phyloP scores from a whole-genome alignment of 2,797 vertebrate species.

The Betta splendens region DNA sequence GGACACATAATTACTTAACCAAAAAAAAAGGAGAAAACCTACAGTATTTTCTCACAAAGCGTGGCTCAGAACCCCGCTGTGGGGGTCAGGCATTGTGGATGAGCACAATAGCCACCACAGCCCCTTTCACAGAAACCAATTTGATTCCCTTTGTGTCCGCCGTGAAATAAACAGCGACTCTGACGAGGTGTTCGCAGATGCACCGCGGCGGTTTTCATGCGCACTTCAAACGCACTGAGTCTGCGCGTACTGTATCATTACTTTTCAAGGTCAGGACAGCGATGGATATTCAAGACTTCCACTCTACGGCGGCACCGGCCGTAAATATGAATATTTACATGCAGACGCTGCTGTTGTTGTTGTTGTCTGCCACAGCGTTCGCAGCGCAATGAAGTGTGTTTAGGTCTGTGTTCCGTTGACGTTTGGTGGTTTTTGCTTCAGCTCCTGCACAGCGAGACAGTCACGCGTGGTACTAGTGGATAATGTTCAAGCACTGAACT shows the following conservation, averaged over 20 bases:
- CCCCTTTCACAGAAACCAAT: slow-evolving; percentile 13
- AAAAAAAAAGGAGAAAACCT: slow-evolving; percentile 5
- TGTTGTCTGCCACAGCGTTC: too few relatives aligned
- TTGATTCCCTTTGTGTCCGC: slow-evolving; percentile 24
- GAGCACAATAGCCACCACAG: slow-evolving; percentile 14
- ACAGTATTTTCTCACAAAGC: slow-evolving; percentile 13
- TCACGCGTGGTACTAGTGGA: too few relatives aligned
- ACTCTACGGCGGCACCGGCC: background rate
- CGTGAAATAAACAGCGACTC: slow-evolving; percentile 30
- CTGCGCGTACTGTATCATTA: slow-evolving; percentile 9
- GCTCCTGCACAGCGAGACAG: too few relatives aligned
- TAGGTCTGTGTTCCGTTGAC: too few relatives aligned
- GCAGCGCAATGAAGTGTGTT: too few relatives aligned
- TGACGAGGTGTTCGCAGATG: slow-evolving; percentile 19
- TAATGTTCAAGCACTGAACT: too few relatives aligned
- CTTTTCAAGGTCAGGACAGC: slow-evolving; percentile 16
- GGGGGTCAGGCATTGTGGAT: slow-evolving; percentile 10
- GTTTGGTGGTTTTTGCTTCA: too few relatives aligned
- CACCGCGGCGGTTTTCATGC: slow-evolving; percentile 28
- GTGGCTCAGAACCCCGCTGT: slow-evolving; percentile 7
- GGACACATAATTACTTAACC: slow-evolving; percentile 30
- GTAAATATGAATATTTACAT: background rate
- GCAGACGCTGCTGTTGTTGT: too few relatives aligned
- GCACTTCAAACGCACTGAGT: slow-evolving; percentile 16
- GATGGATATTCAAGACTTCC: background rate